Evolutionary conservation across 2,113 vertebrate species (phyloP), one percentile per base, ranked within the genome.

Genomic region (Oostethus manadensis): DNA sequence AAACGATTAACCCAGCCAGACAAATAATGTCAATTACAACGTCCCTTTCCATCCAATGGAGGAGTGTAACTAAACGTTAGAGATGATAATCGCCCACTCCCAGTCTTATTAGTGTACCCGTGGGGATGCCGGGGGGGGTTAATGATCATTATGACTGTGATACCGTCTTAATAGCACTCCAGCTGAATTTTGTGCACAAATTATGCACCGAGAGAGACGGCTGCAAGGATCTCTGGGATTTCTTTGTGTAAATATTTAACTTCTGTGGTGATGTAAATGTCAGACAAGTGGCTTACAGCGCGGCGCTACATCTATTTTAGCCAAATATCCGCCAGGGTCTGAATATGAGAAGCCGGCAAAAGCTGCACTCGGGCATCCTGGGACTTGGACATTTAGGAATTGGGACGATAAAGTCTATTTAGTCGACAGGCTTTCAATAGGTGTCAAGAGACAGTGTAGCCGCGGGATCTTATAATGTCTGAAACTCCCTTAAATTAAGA

Each of bases 221-320:
- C 67, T 60, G 48, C 33, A 58, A 44, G 69, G 68, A 80, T 78
- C 71, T 73, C 42, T 56, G 73, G 79, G 77, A 79, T 72, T 81
- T 84, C 64, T 68, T 14, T 80, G 71, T 49, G 71, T 57, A 76
- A 77, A 82, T 83, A 81, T 81, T 83, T 68, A 57, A 63, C 61
- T 63, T 76, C 53, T 68, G 69, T 38, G 58, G 50, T 47, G 63
- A 68, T 58, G 21, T 23, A 58, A 45, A 58, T 45, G 56, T 58
- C 56, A 45, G 56, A 45, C 22, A 43, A 44, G 15, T 10, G 56
- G 35, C 33, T 55, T 21, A 40, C 51, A 18, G 51, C 51, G 29
- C 5, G 6, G 14, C 11, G 51, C 26, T 18, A 18, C 33, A 21
- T 55, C 53, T 40, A 55, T 38, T 15, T 55, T 21, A 40, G 33